Evolutionary conservation across 2,797 vertebrate species (phyloP).

Genomic region (Molossus molossus): DNA sequence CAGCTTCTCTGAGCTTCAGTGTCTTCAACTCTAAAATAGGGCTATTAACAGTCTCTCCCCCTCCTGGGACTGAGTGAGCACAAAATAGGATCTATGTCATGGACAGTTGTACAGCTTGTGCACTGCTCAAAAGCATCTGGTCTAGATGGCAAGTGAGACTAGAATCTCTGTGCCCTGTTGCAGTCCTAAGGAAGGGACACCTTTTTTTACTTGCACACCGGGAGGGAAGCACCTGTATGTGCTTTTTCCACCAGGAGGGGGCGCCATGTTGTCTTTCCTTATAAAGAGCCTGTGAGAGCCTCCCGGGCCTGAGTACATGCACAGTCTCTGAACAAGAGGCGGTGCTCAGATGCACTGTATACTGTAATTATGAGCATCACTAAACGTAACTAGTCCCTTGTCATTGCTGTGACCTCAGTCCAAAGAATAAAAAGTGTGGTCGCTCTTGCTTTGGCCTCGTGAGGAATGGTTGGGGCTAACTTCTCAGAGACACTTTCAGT

Average conservation of each 20-base stretch:
- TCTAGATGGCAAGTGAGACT: not conserved
- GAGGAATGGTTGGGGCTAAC: not conserved
- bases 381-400: not conserved
- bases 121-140: not conserved
- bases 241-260: not conserved
- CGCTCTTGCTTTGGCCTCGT: not conserved
- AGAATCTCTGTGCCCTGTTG: not conserved
- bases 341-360: fast-evolving
- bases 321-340: not conserved
- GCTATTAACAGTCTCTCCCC: not conserved
- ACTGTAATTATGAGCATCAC: not conserved
- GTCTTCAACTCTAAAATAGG: not conserved
- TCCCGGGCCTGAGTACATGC: fast-evolving
- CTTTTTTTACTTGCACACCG: not conserved
- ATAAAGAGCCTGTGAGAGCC: not conserved
- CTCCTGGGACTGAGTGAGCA: not conserved
- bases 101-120: not conserved
- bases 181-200: not conserved
- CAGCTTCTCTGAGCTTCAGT: not conserved
- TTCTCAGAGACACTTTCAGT: not conserved
- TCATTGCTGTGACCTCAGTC: not conserved
- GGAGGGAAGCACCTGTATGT: too few species aligned
- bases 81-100: not conserved
- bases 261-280: not conserved
- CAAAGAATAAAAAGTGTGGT: not conserved